Evolutionary conservation across 2,797 vertebrate species (phyloP), one percentile per base, ranked within the genome.

Genomic region (Glyptemys insculpta): DNA sequence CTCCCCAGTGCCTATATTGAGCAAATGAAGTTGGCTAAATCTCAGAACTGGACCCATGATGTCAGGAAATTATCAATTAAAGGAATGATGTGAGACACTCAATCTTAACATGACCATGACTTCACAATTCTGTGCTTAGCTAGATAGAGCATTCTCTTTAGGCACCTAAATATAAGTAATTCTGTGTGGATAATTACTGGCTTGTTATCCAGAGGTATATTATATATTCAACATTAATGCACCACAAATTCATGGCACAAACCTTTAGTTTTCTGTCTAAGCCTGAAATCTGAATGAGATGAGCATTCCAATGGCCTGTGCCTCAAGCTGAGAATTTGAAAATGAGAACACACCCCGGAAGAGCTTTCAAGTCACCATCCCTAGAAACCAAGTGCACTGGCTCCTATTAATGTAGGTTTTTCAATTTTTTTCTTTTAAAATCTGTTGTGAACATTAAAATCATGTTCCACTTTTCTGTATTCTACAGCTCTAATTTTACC

Each of bases 91-190:
- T 96, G 94, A 96, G 84, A 57, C 80, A 96, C 96, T 96, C 83
- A 59, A 91, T 96, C 94, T 96, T 96, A 96, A 97, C 52, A 92
- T 23, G 86, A 29, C 78, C 87, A 93, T 88, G 78, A 94, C 96
- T 97, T 96, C 96, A 93, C 96, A 95, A 93, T 86, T 86, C 50
- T 90, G 90, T 52, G 95, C 96, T 82, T 96, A 83, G 47, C 94
- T 82, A 93, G 84, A 92, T 54, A 92, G 86, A 90, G 94, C 27
- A 1, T 9, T 54, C 54, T 54, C 21, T 54, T 54, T 54, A 59
- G 41, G 72, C 21, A 41, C 72, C 25, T 76, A 44, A 27, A 44
- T 47, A 27, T 76, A 44, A 76, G 5, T 27, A 81, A 37, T 87
- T n/a, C 80, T 80, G 23, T 12, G 81, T 0, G 0, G 85, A 49